Conservation (phyloP, 2,797 vertebrate species). For the Champsocephalus gunnari region DNA sequence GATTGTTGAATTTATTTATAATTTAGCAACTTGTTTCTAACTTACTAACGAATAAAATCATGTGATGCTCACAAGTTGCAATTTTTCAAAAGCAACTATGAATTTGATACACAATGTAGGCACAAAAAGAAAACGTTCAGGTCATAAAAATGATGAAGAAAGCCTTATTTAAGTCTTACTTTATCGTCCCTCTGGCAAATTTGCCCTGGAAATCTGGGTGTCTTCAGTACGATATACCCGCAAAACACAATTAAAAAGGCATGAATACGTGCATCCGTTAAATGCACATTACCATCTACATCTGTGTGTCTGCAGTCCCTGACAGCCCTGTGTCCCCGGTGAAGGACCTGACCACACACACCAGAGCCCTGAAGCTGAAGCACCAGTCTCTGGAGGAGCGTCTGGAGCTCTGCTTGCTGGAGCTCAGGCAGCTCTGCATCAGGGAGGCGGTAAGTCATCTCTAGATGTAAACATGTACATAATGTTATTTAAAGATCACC, state of each 20-base stretch:
- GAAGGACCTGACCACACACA: constrained; percentile 87
- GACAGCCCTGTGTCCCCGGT: constrained; percentile 87
- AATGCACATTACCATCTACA: too few species aligned
- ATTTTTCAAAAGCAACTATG: neutral
- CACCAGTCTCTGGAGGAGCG: constrained; percentile 90
- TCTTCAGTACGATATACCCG: too few species aligned
- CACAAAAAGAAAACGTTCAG: neutral
- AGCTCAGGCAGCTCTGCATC: constrained; percentile 91
- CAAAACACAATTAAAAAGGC: too few species aligned
- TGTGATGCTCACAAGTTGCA: neutral
- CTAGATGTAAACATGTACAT: neutral
- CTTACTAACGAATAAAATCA: neutral
- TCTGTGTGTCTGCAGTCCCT: constrained; percentile 81
- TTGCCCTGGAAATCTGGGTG: too few species aligned
- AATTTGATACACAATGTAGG: neutral
- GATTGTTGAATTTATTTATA: neutral
- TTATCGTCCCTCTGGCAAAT: too few species aligned
- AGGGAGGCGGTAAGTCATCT: constrained; percentile 90
- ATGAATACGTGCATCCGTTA: too few species aligned
- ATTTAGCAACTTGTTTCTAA: neutral
- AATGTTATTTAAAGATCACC: too few species aligned
- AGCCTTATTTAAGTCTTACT: neutral
- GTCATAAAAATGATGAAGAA: constrained; percentile 1
- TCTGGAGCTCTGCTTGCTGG: constrained; percentile 90
- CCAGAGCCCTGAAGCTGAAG: constrained; percentile 87